Percentiles rank a stretch among this genome's conserved stretches.
Conservation (phyloP, 1,140 invertebrate species). For the fruit fly (Drosophila melanogaster) region Release_6_plus_ISO1_MT NT_037436.4:21304501-21305000, state of each 20-base stretch:
- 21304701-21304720: constrained; percentile 3
- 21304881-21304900: constrained; percentile 39
- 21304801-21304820: constrained; percentile 10
- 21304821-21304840: constrained; percentile 46
- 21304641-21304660: background rate
- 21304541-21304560: too few species aligned
- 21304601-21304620: background rate
- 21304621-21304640: background rate
- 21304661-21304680: constrained; percentile 18
- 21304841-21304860: constrained; percentile 9
- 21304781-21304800: constrained; percentile 49
- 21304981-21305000: constrained; percentile 33
- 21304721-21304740: constrained; percentile 13
- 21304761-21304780: constrained; percentile 12
- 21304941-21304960: constrained; percentile 21
- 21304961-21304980: constrained; percentile 24
- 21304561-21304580: too few species aligned
- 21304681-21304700: background rate
- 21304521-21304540: background rate
- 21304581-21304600: too few species aligned
- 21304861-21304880: constrained; percentile 6
- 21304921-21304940: constrained; percentile 43
- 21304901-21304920: background rate
- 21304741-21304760: constrained; percentile 20
- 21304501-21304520: background rate